phyloP scores from a whole-genome alignment of 1,140 invertebrate species.

The Cydia splendana region DNA sequence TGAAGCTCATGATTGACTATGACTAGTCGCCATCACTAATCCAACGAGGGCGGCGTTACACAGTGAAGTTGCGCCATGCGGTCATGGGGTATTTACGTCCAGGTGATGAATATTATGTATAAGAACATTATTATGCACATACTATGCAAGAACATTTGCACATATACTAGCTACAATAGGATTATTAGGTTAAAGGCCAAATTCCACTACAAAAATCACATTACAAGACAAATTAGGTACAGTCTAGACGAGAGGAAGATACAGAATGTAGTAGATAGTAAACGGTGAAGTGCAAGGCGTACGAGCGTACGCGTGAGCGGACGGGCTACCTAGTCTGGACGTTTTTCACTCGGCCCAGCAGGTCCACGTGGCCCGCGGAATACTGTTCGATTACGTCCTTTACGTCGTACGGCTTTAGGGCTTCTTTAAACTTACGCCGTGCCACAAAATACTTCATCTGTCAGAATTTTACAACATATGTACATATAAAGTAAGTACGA shows the following conservation, averaged over 20 bases:
- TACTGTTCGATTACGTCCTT: conserved; percentile 99
- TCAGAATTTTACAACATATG: conserved; percentile 69
- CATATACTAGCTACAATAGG: conserved; percentile 39
- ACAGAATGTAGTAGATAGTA: conserved; percentile 49
- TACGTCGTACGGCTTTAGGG: conserved; percentile 97
- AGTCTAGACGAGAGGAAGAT: conserved; percentile 61
- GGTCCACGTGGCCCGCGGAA: conserved; percentile 94
- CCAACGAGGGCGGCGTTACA: neutral
- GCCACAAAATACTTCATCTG: conserved; percentile 97
- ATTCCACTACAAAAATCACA: conserved; percentile 60
- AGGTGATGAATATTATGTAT: conserved; percentile 36
- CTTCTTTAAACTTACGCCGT: conserved; percentile 96
- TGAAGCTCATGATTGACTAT: neutral
- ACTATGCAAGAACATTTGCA: conserved; percentile 45
- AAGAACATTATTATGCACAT: conserved; percentile 63
- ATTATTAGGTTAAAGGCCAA: conserved; percentile 56
- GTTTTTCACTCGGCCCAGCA: conserved; percentile 93
- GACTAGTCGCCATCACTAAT: neutral
- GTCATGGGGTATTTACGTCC: conserved; percentile 7
- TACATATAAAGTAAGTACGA: conserved; percentile 42
- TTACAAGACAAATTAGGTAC: conserved; percentile 57
- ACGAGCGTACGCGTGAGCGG: conserved; percentile 49
- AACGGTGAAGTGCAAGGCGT: conserved; percentile 60
- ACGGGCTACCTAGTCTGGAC: conserved; percentile 89
- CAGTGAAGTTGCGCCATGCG: neutral